Evolutionary conservation across 2,888 invertebrate genomes (phyloP).

Genomic region (Metopia argyrocephala): DNA sequence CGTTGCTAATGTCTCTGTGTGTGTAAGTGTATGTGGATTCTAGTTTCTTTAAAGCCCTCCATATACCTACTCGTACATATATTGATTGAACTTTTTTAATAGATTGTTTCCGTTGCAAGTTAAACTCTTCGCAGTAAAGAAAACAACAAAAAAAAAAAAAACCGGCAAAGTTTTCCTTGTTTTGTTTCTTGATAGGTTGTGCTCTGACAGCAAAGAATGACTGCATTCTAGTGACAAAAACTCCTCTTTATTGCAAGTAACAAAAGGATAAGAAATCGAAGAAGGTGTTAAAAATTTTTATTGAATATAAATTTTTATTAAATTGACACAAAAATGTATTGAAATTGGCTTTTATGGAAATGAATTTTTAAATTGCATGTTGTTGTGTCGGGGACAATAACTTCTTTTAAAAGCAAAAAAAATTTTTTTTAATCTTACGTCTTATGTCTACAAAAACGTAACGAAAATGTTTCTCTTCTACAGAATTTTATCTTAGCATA

Average conservation of each 20-base stretch:
- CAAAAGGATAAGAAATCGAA: neutral
- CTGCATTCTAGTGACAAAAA: neutral
- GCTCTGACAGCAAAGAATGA: neutral
- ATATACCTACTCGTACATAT: no score
- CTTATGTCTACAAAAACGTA: no score
- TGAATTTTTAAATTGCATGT: neutral
- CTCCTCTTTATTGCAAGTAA: neutral
- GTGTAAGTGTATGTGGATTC: conserved; percentile 20
- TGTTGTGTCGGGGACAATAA: no score
- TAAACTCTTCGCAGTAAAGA: conserved; percentile 1
- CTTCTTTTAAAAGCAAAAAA: no score
- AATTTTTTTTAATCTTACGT: no score
- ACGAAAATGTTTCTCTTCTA: no score
- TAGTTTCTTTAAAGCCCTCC: conserved; percentile 38
- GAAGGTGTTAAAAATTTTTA: neutral
- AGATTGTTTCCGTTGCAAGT: conserved; percentile 66
- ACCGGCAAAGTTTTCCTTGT: conserved; percentile 10
- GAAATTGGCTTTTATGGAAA: neutral
- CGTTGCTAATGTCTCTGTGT: conserved; percentile 1
- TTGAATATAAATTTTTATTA: neutral
- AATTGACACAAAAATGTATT: neutral
- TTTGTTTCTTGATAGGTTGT: neutral
- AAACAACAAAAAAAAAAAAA: conserved; percentile 6
- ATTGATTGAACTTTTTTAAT: conserved; percentile 68
- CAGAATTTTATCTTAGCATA: no score